phyloP scores from a whole-genome alignment of 2,888 invertebrate genomes.

The Spodoptera picta region DNA sequence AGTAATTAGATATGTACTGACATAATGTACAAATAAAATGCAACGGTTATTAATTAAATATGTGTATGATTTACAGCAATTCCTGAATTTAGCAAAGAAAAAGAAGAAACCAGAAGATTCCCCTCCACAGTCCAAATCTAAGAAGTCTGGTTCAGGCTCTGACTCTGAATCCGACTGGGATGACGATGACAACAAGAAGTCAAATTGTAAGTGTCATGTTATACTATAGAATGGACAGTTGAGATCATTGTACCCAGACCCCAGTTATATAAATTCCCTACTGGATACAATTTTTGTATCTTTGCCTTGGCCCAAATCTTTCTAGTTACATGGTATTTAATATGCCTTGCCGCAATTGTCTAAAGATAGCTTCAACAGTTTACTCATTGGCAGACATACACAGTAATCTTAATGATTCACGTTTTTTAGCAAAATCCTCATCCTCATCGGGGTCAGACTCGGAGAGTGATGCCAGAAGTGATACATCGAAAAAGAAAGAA shows the following conservation, averaged over 20 bases:
- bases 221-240: too few species aligned
- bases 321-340: too few species aligned
- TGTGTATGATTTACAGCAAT: slow-evolving; percentile 89
- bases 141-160: slow-evolving; percentile 69
- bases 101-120: slow-evolving; percentile 90
- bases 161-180: slow-evolving; percentile 89
- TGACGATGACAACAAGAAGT: slow-evolving; percentile 76
- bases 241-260: too few species aligned
- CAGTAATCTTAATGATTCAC: too few species aligned
- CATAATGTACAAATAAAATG: neutral
- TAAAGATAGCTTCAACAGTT: too few species aligned
- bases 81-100: slow-evolving; percentile 94
- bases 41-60: neutral
- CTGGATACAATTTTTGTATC: too few species aligned
- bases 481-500: slow-evolving; percentile 78
- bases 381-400: too few species aligned
- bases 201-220: slow-evolving; percentile 68
- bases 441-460: slow-evolving; percentile 87
- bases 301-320: too few species aligned
- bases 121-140: slow-evolving; percentile 76
- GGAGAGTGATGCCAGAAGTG: slow-evolving; percentile 78
- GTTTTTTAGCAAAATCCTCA: slow-evolving; percentile 72
- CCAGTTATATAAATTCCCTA: too few species aligned
- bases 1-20: too few species aligned
- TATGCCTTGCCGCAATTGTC: too few species aligned